phyloP scores from a whole-genome alignment of 1,140 invertebrate species.

The Scylla paramamosain region DNA sequence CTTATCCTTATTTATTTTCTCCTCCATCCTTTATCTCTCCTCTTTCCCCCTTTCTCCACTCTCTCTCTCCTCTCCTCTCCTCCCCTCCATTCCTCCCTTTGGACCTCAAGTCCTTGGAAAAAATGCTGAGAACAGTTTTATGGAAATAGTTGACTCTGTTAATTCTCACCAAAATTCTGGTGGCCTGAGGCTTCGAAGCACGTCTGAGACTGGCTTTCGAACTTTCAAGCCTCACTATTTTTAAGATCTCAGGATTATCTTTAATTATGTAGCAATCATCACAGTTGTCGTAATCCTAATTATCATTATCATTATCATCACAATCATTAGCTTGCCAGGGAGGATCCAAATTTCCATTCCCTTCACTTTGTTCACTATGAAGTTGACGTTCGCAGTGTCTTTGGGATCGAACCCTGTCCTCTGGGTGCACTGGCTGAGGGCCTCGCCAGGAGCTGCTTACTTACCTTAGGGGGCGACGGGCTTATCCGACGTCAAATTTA shows the following conservation, averaged over 20 bases:
- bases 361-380: not conserved
- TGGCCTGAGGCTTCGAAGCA: not conserved
- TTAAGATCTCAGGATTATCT: not conserved
- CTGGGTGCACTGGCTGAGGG: not conserved
- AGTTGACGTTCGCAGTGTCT: not conserved
- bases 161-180: slow-evolving; percentile 5
- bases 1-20: not conserved
- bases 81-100: not conserved
- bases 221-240: not conserved
- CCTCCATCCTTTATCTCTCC: not conserved
- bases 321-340: too few species aligned
- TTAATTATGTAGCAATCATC: not conserved
- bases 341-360: not conserved
- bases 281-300: not conserved
- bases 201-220: not conserved
- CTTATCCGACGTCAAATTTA: slow-evolving; percentile 23
- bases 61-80: not conserved
- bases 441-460: not conserved
- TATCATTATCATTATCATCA: not conserved
- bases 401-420: not conserved
- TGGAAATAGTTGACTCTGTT: slow-evolving; percentile 13
- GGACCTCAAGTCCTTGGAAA: not conserved
- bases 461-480: not conserved
- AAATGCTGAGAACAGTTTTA: slow-evolving; percentile 14
- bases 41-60: not conserved